A percentile compares a stretch with the other conserved stretches of the same genome.
These are phyloP conservation scores for Cantharis lateralis DNA, from an alignment of 2,888 invertebrate species.

Conservation along the genomic window DNA sequence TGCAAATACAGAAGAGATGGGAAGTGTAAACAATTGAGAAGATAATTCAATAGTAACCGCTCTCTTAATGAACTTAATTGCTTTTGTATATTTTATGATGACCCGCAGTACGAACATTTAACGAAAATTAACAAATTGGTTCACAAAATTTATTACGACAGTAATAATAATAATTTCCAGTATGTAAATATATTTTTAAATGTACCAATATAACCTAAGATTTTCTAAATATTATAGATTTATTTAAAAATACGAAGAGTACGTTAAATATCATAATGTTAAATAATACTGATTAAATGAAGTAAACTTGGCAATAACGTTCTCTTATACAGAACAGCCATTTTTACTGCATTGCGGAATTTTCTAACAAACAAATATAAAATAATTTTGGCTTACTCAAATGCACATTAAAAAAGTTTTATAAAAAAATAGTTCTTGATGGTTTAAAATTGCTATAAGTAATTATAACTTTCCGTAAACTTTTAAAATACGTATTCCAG, in stretches of 20 bases:
- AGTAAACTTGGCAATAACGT: background rate
- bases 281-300: background rate
- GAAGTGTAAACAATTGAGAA: background rate
- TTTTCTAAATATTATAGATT: background rate
- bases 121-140: background rate
- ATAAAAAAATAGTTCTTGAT: background rate
- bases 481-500: background rate
- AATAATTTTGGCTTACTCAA: constrained; percentile 9
- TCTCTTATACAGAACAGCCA: constrained; percentile 1
- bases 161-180: background rate
- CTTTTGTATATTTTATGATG: background rate
- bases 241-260: background rate
- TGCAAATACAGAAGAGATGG: background rate
- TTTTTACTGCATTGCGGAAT: constrained; percentile 13
- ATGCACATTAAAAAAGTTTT: background rate
- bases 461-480: background rate
- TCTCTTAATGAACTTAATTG: background rate
- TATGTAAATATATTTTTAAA: background rate
- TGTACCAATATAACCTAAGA: background rate
- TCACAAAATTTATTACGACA: background rate
- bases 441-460: background rate
- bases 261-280: background rate
- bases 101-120: background rate
- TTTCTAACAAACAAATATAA: constrained; percentile 7
- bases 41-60: background rate